Conservation (phyloP, 2,113 vertebrate species). For the cattle (Bos taurus) region DNA sequence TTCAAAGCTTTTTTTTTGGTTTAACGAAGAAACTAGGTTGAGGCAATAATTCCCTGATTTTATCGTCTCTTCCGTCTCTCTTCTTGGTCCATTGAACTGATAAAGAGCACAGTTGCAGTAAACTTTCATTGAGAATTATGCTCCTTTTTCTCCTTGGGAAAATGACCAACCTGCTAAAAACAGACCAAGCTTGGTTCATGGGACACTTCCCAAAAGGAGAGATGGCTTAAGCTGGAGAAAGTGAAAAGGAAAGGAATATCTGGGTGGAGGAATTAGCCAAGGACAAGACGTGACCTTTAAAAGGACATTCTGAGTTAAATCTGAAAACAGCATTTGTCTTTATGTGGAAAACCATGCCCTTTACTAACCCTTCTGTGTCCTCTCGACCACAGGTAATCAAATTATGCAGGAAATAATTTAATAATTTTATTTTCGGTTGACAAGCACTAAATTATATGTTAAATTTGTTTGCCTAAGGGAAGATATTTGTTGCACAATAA, state of each 20-base stretch:
- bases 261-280: background rate
- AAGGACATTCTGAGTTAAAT: background rate
- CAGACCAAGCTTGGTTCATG: background rate
- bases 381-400: background rate
- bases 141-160: background rate
- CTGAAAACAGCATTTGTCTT: conserved; percentile 32
- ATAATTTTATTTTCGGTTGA: conserved; percentile 41
- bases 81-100: background rate
- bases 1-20: background rate
- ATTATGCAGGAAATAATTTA: conserved; percentile 10
- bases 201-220: background rate
- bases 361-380: background rate
- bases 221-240: background rate
- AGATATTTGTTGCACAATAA: background rate
- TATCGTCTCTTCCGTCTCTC: background rate
- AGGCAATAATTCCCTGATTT: background rate
- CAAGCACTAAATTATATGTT: conserved; percentile 21
- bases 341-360: background rate
- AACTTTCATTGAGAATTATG: background rate
- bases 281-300: background rate
- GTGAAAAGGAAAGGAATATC: background rate
- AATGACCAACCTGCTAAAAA: background rate
- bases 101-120: background rate
- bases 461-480: background rate
- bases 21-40: background rate